Base-by-base conservation (phyloP, 1,140 invertebrate species). In the Mactra quadrangularis region DNA sequence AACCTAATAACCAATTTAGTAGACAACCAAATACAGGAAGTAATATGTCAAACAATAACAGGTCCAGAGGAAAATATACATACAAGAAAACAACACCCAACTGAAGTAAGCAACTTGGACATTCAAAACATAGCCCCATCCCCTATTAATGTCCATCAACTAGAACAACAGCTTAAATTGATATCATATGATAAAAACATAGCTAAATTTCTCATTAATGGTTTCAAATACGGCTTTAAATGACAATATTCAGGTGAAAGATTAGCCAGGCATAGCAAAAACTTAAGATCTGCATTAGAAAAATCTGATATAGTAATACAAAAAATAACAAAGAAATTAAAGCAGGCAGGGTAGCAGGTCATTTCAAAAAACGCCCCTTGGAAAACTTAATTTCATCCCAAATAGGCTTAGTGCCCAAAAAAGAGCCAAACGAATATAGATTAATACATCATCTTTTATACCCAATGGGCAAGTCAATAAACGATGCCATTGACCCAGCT, bases 391-490 rank as follows among this genome's bases (percentile, higher is more conserved):
- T 31, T 29, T n/a, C 50, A 0, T 62, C 55, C 9, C 74, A 55
- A 15, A 11, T 76, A 27, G 74, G 74, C 35, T 62, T 76, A 22
- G 74, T 76, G 1, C 74, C 74, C 19, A 76, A 76, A 55, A 85
- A 64, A 60, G 9, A 31, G 19, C 22, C 29, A 1, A 38, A 52
- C 1, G 57, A 82, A 25, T 82, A 52, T 41, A 31, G 38, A 31
- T 0, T 78, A 7, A 72, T 84, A 13, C 66, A 84, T 35, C 74
- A 84, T 57, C 31, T 84, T 17, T 62, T 45, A 38, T 64, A 64
- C 57, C 74, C 75, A 31, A 35, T 35, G 4, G 62, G 53, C 4
- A 13, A 25, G 1, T 84, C 82, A 0, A 31, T 84, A 4, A 84
- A 78, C 57, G 75, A 78, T 75, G 27, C 7, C n/a, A 57, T 57